phyloP scores from a whole-genome alignment of 2,888 invertebrate genomes.

The Rhogogaster chlorosoma region DNA sequence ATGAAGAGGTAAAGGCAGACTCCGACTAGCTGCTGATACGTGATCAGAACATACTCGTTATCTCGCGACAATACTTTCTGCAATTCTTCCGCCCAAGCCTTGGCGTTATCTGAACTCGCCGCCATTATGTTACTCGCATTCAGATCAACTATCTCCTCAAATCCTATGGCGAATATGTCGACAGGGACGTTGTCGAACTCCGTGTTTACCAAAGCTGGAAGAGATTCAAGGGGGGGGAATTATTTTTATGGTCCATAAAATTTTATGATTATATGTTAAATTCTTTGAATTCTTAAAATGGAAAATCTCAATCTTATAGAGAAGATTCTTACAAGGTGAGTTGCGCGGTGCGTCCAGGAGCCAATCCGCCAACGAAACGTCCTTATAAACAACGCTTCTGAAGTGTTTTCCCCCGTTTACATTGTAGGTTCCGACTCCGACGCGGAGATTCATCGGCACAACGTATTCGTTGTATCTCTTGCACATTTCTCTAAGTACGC shows the following conservation, averaged over 20 bases:
- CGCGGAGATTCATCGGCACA: conserved; percentile 84
- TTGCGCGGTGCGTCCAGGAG: conserved; percentile 87
- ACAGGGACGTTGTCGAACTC: conserved; percentile 82
- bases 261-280: neutral
- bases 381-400: conserved; percentile 96
- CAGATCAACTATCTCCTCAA: conserved; percentile 99
- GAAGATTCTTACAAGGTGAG: conserved; percentile 67
- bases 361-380: conserved; percentile 93
- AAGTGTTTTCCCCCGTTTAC: conserved; percentile 99
- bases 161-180: conserved; percentile 98
- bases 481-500: conserved; percentile 91
- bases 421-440: conserved; percentile 98
- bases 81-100: conserved; percentile 96
- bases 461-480: conserved; percentile 90
- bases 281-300: neutral
- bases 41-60: conserved; percentile 92
- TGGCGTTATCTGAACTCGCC: conserved; percentile 95
- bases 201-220: conserved; percentile 75
- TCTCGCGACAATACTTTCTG: conserved; percentile 95
- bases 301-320: neutral
- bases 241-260: neutral
- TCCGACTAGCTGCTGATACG: conserved; percentile 97
- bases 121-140: conserved; percentile 99
- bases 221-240: conserved; percentile 46
- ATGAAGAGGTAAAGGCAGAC: conserved; percentile 98